phyloP scores from a whole-genome alignment of 30 jellyfish, hydroid and myxozoan species.

The Hydractinia symbiolongicarpus region DNA sequence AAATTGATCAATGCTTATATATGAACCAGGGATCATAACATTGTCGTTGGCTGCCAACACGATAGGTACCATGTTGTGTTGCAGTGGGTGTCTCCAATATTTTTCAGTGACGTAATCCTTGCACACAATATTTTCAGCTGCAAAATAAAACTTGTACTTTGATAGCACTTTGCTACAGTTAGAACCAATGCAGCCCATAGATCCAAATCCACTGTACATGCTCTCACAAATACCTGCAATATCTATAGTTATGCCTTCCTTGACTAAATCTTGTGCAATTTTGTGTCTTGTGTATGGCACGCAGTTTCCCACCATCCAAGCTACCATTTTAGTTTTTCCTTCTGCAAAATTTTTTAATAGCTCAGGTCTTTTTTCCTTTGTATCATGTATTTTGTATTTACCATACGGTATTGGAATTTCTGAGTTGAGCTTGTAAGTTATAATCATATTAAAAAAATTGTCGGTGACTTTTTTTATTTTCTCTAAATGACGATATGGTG shows the following conservation, averaged over 20 bases:
- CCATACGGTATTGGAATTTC: conserved; percentile 66
- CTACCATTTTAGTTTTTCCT: conserved; percentile 59
- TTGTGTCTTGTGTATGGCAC: conserved; percentile 36
- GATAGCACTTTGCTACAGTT: conserved; percentile 39
- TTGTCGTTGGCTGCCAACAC: conserved; percentile 47
- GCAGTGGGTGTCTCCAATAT: conserved; percentile 63
- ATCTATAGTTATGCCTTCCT: conserved; percentile 40
- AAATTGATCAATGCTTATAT: conserved; percentile 54
- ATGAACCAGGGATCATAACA: conserved; percentile 51
- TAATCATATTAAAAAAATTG: conserved; percentile 68
- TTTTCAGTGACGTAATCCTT: conserved; percentile 84
- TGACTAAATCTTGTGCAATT: conserved; percentile 44
- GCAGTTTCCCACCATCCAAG: conserved; percentile 78
- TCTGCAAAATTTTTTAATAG: conserved; percentile 35
- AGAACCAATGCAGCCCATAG: conserved; percentile 48
- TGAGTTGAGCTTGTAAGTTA: conserved; percentile 59
- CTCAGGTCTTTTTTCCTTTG: neutral
- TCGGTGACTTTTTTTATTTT: neutral
- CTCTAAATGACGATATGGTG: conserved; percentile 5
- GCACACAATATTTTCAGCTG: conserved; percentile 70
- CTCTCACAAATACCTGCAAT: conserved; percentile 63
- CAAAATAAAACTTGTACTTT: conserved; percentile 53
- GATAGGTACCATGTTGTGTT: conserved; percentile 56
- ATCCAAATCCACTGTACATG: conserved; percentile 18
- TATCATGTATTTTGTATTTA: conserved; percentile 6